Evolutionary conservation across 1,140 invertebrate species (phyloP), one percentile per base, ranked within the genome.

Genomic region (Streblospio benedicti): DNA sequence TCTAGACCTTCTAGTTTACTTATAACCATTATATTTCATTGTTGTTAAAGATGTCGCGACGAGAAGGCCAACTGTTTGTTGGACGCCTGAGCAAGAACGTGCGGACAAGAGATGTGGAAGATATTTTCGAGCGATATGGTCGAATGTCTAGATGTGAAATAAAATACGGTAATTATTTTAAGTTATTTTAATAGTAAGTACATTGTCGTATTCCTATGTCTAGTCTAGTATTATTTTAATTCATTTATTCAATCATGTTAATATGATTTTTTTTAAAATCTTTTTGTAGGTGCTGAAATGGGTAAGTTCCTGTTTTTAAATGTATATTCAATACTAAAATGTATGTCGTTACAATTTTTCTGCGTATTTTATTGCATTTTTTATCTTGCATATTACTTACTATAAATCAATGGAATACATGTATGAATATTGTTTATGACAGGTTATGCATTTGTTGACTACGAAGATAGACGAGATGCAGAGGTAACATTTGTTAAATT

Each of bases 21-120:
- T 47, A 4, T 47, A 28, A 28, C 25, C 25, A 14, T 28, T 14
- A 47, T 28, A 47, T 47, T 28, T 28, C 23, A 28, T 23, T 23
- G 12, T 28, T 47, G 25, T 47, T 47, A 23, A 58, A 58, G 20
- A 58, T 58, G 56, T 58, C 56, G 18, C 57, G 72, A n/a, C 52
- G 59, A 18, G 72, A 71, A 32, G 71, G 72, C 9, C 45, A 64
- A 27, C 67, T 76, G 43, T 76, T 74, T 65, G 62, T 76, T 14
- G 74, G 74, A 2, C 61, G 74, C 44, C 50, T 76, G 12, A 69
- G 67, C 56, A 76, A 74, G 68, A 66, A 53, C 35, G 71, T 68
- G 3, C 51, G 69, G 59, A 68, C 66, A 6, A 59, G 72, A 60
- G 72, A 76, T 59, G 89, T 66, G 91, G 95, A 67, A 80, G 86